Evolutionary conservation across 2,797 vertebrate species (phyloP).

Genomic region (Lagorchestes hirsutus): DNA sequence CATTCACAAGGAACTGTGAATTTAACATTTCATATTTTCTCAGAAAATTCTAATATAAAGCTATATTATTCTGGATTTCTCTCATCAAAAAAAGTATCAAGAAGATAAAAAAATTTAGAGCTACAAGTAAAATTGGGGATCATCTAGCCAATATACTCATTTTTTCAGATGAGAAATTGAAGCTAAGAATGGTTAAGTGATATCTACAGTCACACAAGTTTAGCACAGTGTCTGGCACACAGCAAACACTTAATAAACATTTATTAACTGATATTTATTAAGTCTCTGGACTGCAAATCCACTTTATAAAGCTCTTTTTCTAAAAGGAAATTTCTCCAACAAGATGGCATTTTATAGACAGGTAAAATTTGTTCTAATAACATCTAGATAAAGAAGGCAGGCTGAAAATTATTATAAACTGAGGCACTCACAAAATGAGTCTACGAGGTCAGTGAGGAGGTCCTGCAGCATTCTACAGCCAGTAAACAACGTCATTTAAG

Average conservation of each 20-base stretch:
- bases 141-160: not conserved
- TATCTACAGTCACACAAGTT: not conserved
- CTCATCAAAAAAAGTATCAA: not conserved
- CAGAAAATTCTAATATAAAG: constrained; percentile 29
- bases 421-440: constrained; percentile 22
- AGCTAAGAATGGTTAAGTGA: not conserved
- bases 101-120: not conserved
- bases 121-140: not conserved
- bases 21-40: constrained; percentile 48
- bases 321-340: not conserved
- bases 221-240: not conserved
- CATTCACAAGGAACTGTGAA: constrained; percentile 8
- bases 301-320: not conserved
- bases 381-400: constrained; percentile 16
- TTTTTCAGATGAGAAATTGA: not conserved
- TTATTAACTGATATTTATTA: not conserved
- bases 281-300: not conserved
- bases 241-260: not conserved
- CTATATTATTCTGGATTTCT: constrained; percentile 34
- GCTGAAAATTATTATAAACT: constrained; percentile 37
- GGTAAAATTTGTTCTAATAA: constrained; percentile 46
- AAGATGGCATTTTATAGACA: not conserved
- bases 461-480: not conserved
- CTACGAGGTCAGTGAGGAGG: constrained; percentile 18
- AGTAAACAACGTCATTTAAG: not conserved